Evolutionary conservation across 2,888 invertebrate species (phyloP).

Genomic region (Linnaemya tessellans): DNA sequence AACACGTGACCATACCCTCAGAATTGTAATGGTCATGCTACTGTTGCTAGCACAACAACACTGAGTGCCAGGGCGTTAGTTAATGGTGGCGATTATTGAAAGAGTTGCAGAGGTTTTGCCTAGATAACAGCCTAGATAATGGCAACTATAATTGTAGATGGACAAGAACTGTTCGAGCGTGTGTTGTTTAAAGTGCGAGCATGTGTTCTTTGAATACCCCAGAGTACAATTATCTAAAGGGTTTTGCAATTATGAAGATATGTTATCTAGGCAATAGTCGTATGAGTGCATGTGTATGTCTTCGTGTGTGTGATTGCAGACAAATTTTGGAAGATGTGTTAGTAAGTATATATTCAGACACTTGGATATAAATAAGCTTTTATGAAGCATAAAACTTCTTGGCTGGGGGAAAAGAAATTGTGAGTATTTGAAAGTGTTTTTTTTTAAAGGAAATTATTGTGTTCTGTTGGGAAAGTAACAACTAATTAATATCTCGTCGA

Average conservation of each 20-base stretch:
- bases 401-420: not conserved
- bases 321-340: not conserved
- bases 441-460: no score
- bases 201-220: constrained; percentile 55
- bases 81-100: constrained; percentile 43
- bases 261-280: constrained; percentile 53
- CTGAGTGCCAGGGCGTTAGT: constrained; percentile 14
- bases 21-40: constrained; percentile 39
- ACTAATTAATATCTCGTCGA: no score
- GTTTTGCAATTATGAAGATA: constrained; percentile 73
- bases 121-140: constrained; percentile 50
- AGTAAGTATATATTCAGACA: not conserved
- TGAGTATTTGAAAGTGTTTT: no score
- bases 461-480: no score
- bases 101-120: constrained; percentile 34
- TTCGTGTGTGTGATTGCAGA: not conserved
- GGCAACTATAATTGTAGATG: not conserved
- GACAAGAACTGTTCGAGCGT: not conserved
- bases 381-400: not conserved
- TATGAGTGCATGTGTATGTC: constrained; percentile 13
- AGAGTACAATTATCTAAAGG: constrained; percentile 72
- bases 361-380: not conserved
- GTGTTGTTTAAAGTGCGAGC: not conserved
- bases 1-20: constrained; percentile 54
- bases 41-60: not conserved